Evolutionary conservation across 2,797 vertebrate genomes (phyloP), one percentile per base, ranked within the genome.

Genomic region (Danio choprae): DNA sequence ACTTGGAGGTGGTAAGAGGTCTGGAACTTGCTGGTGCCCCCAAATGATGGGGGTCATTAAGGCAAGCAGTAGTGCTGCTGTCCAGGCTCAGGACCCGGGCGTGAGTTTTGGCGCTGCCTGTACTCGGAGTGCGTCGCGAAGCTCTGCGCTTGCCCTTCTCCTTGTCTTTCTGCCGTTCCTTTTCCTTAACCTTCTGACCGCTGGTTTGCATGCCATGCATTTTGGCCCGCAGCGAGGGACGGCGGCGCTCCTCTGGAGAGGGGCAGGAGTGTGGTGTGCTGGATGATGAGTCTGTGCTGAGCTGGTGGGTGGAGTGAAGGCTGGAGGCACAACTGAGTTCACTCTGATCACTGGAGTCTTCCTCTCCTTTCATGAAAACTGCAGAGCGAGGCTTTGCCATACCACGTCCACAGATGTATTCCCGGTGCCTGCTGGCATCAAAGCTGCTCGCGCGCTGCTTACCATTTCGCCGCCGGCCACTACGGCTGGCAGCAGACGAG

Each of bases 381-480:
- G 95, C 94, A 74, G 96, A 96, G 82, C 95, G 96, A 69, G 96
- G 97, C 90, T 98, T 98, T 83, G 96, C 94, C 79, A 95, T 90
- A 7, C 95, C 93, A 65, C 96, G 94, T 83, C 96, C 89, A 5
- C 95, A 95, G 84, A 96, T 89, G 58, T 96, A 97, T 90, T 98
- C 97, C 88, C 96, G 94, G 83, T 96, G 97, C 58, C 96, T 95
- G 84, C 96, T 96, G 41, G 96, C 95, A 16, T 99, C 98, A 44
- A 99, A 99, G 88, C 98, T 99, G 91, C 97, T 99, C 36, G 97
- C 98, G 48, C 98, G 94, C 84, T 98, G 98, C 92, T 98, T 98
- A 55, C 96, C 94, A 43, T 93, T 91, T 83, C 96, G 93, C 43
- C 96, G 95, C 12, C 96, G 93, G 64, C 94, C 92, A 13, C 92